Conservation (phyloP, 2,888 invertebrate genomes). For the Belgica antarctica region DNA sequence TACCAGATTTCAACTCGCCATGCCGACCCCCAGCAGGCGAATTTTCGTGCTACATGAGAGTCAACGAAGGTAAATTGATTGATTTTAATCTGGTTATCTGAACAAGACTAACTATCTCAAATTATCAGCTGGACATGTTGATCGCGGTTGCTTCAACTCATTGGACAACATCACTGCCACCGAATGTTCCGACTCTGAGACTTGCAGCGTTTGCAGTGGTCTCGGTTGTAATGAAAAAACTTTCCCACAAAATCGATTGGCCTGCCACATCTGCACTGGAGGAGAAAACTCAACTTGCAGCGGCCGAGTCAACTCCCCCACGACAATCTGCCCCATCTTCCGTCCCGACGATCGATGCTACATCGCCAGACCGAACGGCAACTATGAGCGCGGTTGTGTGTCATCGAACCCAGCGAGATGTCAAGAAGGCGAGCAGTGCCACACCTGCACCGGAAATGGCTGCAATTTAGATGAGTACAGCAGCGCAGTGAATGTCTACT, state of each 20-base stretch:
- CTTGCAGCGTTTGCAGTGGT: slow-evolving; percentile 8
- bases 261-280: slow-evolving; percentile 13
- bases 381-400: slow-evolving; percentile 18
- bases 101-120: not conserved
- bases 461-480: slow-evolving; percentile 15
- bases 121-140: not conserved
- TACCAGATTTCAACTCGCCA: not conserved
- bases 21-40: not conserved
- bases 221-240: not conserved
- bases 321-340: not conserved
- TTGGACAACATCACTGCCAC: not conserved
- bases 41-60: slow-evolving; percentile 5
- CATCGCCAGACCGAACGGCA: not conserved
- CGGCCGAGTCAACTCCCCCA: not conserved
- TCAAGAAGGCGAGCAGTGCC: not conserved
- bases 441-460: not conserved
- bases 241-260: not conserved
- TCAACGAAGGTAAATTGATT: not conserved
- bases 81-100: not conserved
- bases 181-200: not conserved
- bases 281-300: slow-evolving; percentile 8
- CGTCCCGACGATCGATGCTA: slow-evolving; percentile 13
- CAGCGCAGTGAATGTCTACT: not conserved
- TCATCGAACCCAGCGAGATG: not conserved
- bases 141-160: slow-evolving; percentile 20